Evolutionary conservation across 2,888 invertebrate species (phyloP), one percentile per base, ranked within the genome.

Genomic region (Galeruca laticollis): DNA sequence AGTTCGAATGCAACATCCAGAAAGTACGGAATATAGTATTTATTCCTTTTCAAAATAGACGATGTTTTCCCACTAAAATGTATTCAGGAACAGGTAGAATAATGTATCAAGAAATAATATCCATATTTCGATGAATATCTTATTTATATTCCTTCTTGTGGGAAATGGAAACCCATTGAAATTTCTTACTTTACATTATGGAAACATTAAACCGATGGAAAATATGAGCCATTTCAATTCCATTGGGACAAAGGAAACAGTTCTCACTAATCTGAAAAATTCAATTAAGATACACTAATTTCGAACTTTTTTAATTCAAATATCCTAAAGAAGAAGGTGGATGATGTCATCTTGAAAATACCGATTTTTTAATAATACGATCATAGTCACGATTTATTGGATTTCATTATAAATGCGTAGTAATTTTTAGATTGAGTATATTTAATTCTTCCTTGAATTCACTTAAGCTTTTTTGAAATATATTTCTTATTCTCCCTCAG

Each of bases 101-200:
- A 62, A 62, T 40, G 52, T 52, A 37, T 11, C 62, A 57, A 33
- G 54, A 54, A 54, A 62, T 54, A 52, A 52, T 62, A 62, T 62
- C 51, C 52, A 52, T 52, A 21, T 62, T 37, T 62, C 49, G 37
- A 52, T 62, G 37, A 52, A 49, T 49, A 40, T 62, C 52, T 52
- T 62, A 52, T 62, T 62, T 62, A 62, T 62, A 62, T 62, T 62
- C 62, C 40, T 37, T 40, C 40, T 52, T 18, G 26, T 35, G 49
- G 51, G 43, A 35, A 37, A 49, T 13, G 20, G 15, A 52, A 62
- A 62, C 37, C 40, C 52, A 52, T 52, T 52, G 52, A 62, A 62
- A 62, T 62, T 62, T 21, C 18, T 40, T 40, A 54, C 52, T 52
- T 40, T 37, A 40, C 40, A 62, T 62, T 62, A 52, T 37, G 26